These are phyloP conservation scores for Thalassarche chlororhynchos DNA, from an alignment of 2,113 vertebrate species.

Conservation along the genomic window DNA sequence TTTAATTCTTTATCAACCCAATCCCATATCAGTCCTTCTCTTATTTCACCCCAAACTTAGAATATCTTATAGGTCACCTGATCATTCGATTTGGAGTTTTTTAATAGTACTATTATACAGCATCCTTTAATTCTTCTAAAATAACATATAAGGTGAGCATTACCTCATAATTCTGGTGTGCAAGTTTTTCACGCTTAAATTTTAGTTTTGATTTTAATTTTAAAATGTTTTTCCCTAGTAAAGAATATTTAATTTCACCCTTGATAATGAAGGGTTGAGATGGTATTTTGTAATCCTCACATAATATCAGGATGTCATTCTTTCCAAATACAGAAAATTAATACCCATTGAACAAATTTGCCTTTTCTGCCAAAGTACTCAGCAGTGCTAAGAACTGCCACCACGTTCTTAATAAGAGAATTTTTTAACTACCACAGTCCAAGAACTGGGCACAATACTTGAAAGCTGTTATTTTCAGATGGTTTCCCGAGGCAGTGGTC, in stretches of 20 bases:
- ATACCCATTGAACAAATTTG: not conserved
- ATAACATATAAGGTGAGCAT: not conserved
- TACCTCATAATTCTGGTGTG: not conserved
- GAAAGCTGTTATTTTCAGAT: not conserved
- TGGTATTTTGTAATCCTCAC: not conserved
- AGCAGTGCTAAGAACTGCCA: not conserved
- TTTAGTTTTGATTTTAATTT: not conserved
- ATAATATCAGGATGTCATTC: not conserved
- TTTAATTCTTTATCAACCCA: not conserved
- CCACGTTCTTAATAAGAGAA: not conserved
- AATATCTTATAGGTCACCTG: not conserved
- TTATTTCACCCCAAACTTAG: not conserved
- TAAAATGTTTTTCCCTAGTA: not conserved
- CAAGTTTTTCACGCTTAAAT: not conserved
- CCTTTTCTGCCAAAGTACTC: not conserved
- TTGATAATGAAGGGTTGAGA: not conserved
- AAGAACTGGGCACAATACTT: not conserved
- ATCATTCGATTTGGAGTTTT: not conserved
- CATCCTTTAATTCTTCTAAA: not conserved
- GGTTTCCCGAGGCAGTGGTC: not conserved
- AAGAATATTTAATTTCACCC: not conserved
- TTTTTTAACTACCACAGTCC: not conserved
- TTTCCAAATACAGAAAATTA: not conserved
- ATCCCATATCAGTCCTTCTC: not conserved
- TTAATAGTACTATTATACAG: not conserved